These are phyloP conservation scores for Chondrosia reniformis DNA, from an alignment of 37 sponge, comb jelly and placozoan species.

Conservation along the genomic window DNA sequence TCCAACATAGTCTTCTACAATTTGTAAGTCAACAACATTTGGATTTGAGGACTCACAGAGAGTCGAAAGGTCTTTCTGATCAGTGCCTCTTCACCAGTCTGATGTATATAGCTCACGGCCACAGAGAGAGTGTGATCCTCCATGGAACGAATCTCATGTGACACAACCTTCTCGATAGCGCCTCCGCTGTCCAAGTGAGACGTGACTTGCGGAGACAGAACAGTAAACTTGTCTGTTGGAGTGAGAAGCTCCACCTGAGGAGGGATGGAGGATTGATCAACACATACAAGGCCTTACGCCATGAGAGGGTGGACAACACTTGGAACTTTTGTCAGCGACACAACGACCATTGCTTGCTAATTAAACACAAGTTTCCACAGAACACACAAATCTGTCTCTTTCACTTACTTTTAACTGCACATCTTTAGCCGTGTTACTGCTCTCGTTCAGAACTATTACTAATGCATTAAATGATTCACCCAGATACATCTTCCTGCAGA, in stretches of 20 bases:
- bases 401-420: slow-evolving; percentile 59
- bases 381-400: neutral
- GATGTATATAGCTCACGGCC: slow-evolving; percentile 9
- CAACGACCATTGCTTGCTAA: neutral
- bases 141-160: slow-evolving; percentile 51
- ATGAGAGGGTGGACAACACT: neutral
- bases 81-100: slow-evolving; percentile 3
- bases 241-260: slow-evolving; percentile 75
- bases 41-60: neutral
- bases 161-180: slow-evolving; percentile 60
- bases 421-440: slow-evolving; percentile 55
- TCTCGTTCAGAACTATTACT: slow-evolving; percentile 71
- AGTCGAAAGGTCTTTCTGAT: neutral
- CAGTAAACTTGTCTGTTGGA: slow-evolving; percentile 41
- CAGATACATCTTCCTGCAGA: slow-evolving; percentile 56
- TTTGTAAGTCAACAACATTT: neutral
- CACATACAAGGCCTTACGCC: neutral
- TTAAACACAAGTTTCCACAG: neutral
- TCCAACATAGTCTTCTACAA: neutral
- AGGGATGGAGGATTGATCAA: neutral
- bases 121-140: neutral
- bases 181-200: slow-evolving; percentile 47
- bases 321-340: neutral
- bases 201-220: slow-evolving; percentile 42
- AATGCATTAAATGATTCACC: slow-evolving; percentile 82